Percentiles rank a stretch among this genome's conserved stretches.
Conservation (phyloP, 2,797 vertebrate genomes). For the Muscicapa comitata region DNA sequence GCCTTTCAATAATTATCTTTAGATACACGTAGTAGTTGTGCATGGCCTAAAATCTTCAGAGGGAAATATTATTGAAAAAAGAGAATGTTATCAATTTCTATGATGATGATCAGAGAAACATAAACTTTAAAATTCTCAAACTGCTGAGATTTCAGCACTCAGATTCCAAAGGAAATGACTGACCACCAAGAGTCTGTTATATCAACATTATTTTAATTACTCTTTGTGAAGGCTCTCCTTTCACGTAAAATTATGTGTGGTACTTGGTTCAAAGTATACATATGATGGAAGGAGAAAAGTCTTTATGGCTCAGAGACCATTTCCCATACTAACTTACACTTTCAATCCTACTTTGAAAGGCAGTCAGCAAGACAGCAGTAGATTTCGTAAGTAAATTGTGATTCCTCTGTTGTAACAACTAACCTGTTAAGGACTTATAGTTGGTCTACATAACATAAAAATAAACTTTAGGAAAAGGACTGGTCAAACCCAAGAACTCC, state of each 20-base stretch:
- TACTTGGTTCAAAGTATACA: background rate
- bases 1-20: background rate
- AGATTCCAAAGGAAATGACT: background rate
- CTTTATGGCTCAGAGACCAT: background rate
- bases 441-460: background rate
- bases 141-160: background rate
- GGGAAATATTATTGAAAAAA: background rate
- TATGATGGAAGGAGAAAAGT: background rate
- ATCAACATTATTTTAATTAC: background rate
- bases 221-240: background rate
- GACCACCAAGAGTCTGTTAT: background rate
- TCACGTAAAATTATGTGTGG: background rate
- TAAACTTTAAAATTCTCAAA: background rate
- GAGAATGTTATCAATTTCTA: background rate
- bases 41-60: background rate
- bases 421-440: background rate
- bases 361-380: background rate
- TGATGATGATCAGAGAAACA: background rate
- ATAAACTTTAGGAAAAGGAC: background rate
- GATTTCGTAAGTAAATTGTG: background rate
- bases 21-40: rapidly evolving
- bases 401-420: background rate
- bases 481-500: background rate
- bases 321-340: background rate
- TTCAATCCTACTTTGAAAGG: background rate